Conservation (phyloP, 2,888 invertebrate species). For the Folsomia manolachei region DNA sequence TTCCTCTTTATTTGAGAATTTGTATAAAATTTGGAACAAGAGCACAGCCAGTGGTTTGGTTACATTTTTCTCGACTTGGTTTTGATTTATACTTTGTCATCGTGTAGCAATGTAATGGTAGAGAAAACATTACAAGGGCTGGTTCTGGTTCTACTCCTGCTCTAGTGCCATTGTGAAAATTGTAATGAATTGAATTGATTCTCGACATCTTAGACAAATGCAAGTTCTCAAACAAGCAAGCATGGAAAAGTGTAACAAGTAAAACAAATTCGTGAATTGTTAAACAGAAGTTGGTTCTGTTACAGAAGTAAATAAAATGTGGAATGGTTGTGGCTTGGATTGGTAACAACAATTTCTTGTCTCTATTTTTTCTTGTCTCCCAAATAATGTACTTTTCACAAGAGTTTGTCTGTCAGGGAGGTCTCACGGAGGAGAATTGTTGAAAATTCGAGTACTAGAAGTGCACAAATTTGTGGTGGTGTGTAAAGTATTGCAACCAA, state of each 20-base stretch:
- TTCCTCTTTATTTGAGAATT: no score
- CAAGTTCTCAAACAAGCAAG: background rate
- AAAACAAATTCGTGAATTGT: background rate
- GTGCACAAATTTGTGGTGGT: no score
- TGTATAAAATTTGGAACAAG: background rate
- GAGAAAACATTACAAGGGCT: no score
- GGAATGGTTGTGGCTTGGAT: background rate
- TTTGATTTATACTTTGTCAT: background rate
- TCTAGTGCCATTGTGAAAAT: background rate
- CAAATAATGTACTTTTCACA: no score
- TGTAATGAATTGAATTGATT: background rate
- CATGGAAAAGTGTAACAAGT: background rate
- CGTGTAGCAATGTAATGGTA: background rate
- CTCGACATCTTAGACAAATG: background rate
- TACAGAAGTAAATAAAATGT: background rate
- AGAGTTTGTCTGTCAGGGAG: background rate
- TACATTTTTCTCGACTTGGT: background rate
- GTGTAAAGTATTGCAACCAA: no score
- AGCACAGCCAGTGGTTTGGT: background rate
- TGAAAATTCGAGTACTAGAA: no score
- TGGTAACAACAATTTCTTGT: background rate
- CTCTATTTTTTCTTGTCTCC: background rate
- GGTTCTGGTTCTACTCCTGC: no score
- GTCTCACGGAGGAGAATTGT: background rate
- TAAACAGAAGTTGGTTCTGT: background rate